These are phyloP conservation scores for Ariolimax columbianus DNA, from an alignment of 2,888 invertebrate species.

Conservation along the genomic window DNA sequence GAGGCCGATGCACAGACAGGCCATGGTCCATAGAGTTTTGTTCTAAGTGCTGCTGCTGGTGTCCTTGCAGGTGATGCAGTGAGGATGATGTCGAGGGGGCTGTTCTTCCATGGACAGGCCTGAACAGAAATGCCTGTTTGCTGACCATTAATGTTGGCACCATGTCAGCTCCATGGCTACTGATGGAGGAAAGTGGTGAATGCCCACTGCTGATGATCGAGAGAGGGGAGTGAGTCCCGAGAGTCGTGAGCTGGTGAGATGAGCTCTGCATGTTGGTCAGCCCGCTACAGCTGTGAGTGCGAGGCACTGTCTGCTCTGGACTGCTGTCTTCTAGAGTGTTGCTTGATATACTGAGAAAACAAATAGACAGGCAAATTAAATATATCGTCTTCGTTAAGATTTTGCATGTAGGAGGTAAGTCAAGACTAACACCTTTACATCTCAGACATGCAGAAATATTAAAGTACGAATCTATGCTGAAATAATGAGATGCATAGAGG, in stretches of 20 bases:
- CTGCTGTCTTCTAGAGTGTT: conserved; percentile 57
- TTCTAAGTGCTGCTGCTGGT: conserved; percentile 37
- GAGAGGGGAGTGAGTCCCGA: conserved; percentile 26
- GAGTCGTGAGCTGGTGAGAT: background rate
- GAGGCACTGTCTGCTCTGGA: conserved; percentile 54
- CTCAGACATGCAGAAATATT: no score
- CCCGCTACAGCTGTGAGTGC: conserved; percentile 20
- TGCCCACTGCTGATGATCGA: conserved; percentile 31
- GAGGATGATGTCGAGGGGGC: conserved; percentile 30
- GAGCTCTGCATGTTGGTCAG: conserved; percentile 18
- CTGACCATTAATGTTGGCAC: conserved; percentile 23
- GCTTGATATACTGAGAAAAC: conserved; percentile 54
- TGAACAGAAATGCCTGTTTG: conserved; percentile 46
- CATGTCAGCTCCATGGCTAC: conserved; percentile 19
- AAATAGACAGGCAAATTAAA: background rate
- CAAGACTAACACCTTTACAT: no score
- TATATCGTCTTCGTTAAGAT: no score
- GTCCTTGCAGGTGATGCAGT: conserved; percentile 32
- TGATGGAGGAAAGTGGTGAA: conserved; percentile 38
- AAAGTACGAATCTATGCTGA: no score
- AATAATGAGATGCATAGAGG: no score
- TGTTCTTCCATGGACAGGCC: conserved; percentile 32
- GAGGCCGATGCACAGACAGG: conserved; percentile 11
- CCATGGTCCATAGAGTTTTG: conserved; percentile 11
- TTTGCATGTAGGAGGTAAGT: no score